These are phyloP conservation scores for Thereva nobilitata DNA, from an alignment of 2,888 invertebrate genomes.

Conservation along the genomic window DNA sequence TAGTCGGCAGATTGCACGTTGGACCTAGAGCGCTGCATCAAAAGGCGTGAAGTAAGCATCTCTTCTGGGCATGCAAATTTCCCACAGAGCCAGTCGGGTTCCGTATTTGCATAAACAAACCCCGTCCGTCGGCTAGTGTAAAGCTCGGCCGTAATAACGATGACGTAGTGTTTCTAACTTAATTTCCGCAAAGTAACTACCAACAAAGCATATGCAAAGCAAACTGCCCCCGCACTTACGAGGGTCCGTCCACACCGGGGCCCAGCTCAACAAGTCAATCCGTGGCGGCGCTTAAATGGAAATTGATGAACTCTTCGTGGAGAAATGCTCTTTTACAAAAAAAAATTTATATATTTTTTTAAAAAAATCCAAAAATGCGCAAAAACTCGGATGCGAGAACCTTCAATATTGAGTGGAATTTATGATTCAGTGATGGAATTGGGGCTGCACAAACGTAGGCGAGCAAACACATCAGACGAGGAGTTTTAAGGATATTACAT, in stretches of 20 bases:
- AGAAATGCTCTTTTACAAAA: constrained; percentile 14
- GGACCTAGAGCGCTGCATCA: background rate
- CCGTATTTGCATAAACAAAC: constrained; percentile 31
- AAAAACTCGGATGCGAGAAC: background rate
- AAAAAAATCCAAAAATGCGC: background rate
- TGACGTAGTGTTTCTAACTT: constrained; percentile 30
- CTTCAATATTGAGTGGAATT: constrained; percentile 20
- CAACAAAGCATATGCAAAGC: background rate
- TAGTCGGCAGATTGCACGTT: too few species aligned
- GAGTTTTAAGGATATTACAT: constrained; percentile 32
- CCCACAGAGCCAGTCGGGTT: constrained; percentile 10
- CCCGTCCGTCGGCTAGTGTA: constrained; percentile 6
- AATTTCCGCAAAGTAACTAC: constrained; percentile 29
- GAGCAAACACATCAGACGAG: constrained; percentile 15
- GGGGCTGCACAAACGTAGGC: constrained; percentile 10
- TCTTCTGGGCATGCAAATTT: constrained; percentile 24
- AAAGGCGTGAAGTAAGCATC: constrained; percentile 13
- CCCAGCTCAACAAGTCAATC: too few species aligned
- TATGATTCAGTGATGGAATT: constrained; percentile 28
- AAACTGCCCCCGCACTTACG: too few species aligned
- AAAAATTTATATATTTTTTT: background rate
- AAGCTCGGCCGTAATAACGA: constrained; percentile 16
- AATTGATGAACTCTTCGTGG: constrained; percentile 26
- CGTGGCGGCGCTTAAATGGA: constrained; percentile 20
- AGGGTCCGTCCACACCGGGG: too few species aligned